A percentile compares a stretch with the other conserved stretches of the same genome.
phyloP scores from a whole-genome alignment of 2,797 vertebrate species.

The Eurystomus glaucurus region DNA sequence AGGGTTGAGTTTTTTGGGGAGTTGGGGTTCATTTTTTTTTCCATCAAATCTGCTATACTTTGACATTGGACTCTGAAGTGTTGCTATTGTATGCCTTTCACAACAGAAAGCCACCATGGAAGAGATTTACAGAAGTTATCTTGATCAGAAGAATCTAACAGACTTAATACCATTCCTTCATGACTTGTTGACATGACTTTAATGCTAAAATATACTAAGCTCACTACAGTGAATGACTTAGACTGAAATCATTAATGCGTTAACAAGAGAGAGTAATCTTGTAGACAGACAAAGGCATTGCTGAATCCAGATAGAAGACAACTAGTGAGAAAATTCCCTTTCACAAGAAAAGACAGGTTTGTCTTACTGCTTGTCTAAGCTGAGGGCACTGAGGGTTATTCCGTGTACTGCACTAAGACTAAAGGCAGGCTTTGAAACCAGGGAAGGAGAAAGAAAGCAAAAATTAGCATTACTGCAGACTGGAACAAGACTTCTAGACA shows the following conservation, averaged over 20 bases:
- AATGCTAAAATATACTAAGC: not conserved
- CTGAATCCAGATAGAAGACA: not conserved
- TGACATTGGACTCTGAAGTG: not conserved
- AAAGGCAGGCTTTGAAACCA: not conserved
- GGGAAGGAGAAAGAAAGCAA: not conserved
- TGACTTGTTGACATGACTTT: not conserved
- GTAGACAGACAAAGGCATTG: not conserved
- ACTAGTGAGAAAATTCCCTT: not conserved
- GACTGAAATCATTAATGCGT: not conserved
- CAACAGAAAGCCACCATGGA: not conserved
- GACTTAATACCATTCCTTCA: not conserved
- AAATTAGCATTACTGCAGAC: not conserved
- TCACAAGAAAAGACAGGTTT: not conserved
- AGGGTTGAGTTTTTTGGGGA: not conserved
- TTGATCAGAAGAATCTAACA: not conserved
- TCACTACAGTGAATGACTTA: not conserved
- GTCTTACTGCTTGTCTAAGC: not conserved
- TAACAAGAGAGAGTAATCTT: not conserved
- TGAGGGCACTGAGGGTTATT: not conserved
- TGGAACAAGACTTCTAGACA: not conserved
- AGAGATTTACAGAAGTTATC: not conserved
- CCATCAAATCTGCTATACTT: not conserved
- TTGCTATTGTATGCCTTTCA: not conserved
- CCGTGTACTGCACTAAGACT: rapidly evolving
- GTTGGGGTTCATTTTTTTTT: not conserved